Evolutionary conservation across 2,888 invertebrate species (phyloP).

Genomic region (Drosophila kambysellisi): DNA sequence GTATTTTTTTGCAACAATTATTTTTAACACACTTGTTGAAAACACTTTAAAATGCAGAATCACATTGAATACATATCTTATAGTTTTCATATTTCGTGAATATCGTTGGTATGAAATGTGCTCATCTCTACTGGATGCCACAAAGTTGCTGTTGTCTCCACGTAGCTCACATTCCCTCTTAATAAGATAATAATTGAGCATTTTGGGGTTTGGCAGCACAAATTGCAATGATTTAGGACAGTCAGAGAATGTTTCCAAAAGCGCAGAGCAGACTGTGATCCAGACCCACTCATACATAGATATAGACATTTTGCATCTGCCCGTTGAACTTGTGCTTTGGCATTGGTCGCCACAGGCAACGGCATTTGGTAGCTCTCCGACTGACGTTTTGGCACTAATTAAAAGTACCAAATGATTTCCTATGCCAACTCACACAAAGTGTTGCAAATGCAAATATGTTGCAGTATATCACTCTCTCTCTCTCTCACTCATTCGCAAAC

Average conservation of each 20-base stretch:
- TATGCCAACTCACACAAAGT: conserved; percentile 51
- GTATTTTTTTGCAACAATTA: neutral
- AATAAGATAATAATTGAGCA: conserved; percentile 67
- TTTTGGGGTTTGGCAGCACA: conserved; percentile 42
- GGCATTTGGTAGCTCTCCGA: conserved; percentile 33
- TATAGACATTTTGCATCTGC: conserved; percentile 44
- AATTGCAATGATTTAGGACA: conserved; percentile 43
- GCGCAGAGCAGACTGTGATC: neutral
- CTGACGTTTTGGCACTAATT: conserved; percentile 83
- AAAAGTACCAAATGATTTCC: conserved; percentile 80
- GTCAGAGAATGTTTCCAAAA: conserved; percentile 1
- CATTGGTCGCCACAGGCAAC: conserved; percentile 3
- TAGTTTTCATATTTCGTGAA: neutral
- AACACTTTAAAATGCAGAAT: neutral
- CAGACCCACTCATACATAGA: neutral
- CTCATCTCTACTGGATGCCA: neutral
- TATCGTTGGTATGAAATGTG: neutral
- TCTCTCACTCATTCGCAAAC: neutral
- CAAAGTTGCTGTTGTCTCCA: neutral
- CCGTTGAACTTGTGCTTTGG: conserved; percentile 50
- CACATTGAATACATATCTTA: neutral
- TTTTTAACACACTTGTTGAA: neutral
- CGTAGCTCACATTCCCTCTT: conserved; percentile 22
- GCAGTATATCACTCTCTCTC: neutral
- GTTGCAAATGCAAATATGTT: conserved; percentile 28